phyloP scores from a whole-genome alignment of 2,797 vertebrate genomes.

The Pseudomugil gertrudae region DNA sequence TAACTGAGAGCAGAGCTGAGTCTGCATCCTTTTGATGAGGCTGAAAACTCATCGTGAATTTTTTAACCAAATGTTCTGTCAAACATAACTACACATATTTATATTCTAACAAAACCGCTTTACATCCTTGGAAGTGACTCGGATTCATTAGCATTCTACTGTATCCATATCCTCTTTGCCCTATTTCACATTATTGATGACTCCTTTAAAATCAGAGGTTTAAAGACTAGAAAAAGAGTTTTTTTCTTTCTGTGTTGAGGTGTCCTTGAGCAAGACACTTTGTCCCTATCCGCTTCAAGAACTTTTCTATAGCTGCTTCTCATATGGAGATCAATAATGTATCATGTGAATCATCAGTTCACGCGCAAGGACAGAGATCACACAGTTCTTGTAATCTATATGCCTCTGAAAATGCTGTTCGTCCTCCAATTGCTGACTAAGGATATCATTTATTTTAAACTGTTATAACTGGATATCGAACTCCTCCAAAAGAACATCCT shows the following conservation, averaged over 20 bases:
- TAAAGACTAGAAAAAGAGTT: constrained; percentile 3
- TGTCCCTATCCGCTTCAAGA: constrained; percentile 19
- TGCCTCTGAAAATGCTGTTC: constrained; percentile 41
- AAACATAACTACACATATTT: background rate
- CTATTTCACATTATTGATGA: background rate
- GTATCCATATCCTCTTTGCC: background rate
- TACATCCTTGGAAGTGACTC: background rate
- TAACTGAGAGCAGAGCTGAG: background rate
- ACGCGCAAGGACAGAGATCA: constrained; percentile 56
- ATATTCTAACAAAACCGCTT: background rate
- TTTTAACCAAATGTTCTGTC: background rate
- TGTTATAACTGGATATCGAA: constrained; percentile 45
- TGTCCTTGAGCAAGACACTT: constrained; percentile 55
- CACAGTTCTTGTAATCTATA: constrained; percentile 59
- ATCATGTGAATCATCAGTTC: constrained; percentile 58
- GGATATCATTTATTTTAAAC: constrained; percentile 23
- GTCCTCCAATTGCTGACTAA: constrained; percentile 40
- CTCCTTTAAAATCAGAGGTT: background rate
- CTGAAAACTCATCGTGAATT: background rate
- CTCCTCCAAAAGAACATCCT: constrained; percentile 34
- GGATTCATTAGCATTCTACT: background rate
- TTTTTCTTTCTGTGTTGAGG: constrained; percentile 11
- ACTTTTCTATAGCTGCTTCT: constrained; percentile 44
- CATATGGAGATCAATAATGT: constrained; percentile 71
- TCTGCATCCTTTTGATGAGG: background rate